Evolutionary conservation across 2,888 invertebrate genomes (phyloP).

Genomic region (Brachypalpus laphriformis): DNA sequence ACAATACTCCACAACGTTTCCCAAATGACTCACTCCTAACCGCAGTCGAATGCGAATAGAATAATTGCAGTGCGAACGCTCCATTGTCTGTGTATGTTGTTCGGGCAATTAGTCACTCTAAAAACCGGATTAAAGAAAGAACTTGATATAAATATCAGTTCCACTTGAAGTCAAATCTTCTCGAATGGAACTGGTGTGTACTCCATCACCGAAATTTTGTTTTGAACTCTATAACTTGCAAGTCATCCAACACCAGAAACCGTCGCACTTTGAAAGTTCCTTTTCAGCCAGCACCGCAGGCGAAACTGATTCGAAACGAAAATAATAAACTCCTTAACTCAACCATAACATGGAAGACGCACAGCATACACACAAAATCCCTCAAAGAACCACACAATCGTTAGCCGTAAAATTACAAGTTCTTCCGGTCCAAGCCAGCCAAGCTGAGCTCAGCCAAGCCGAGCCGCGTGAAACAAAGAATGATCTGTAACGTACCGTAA

Average conservation of each 20-base stretch:
- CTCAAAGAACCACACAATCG: constrained; percentile 57
- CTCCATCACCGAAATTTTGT: neutral
- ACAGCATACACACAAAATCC: neutral
- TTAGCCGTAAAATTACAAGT: constrained; percentile 72
- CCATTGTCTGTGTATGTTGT: constrained; percentile 14
- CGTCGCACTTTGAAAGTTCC: constrained; percentile 32
- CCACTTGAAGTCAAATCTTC: constrained; percentile 49
- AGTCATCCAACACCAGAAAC: constrained; percentile 35
- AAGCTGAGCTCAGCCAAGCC: constrained; percentile 14
- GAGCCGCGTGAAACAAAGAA: constrained; percentile 40
- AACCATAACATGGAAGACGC: constrained; percentile 42
- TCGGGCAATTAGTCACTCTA: constrained; percentile 58
- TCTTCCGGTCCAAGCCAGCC: constrained; percentile 62
- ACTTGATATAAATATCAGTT: constrained; percentile 23
- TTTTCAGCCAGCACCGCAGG: constrained; percentile 5
- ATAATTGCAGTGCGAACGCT: constrained; percentile 39
- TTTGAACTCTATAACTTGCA: neutral
- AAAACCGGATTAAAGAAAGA: constrained; percentile 45
- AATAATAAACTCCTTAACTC: constrained; percentile 49
- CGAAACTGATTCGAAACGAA: constrained; percentile 35
- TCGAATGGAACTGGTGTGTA: constrained; percentile 34
- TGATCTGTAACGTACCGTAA: constrained; percentile 72
- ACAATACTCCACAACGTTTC: constrained; percentile 3
- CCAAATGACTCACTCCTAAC: constrained; percentile 46
- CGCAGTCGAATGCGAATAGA: constrained; percentile 14